phyloP scores from a whole-genome alignment of 2,113 vertebrate species.

The Pyrgilauda ruficollis region DNA sequence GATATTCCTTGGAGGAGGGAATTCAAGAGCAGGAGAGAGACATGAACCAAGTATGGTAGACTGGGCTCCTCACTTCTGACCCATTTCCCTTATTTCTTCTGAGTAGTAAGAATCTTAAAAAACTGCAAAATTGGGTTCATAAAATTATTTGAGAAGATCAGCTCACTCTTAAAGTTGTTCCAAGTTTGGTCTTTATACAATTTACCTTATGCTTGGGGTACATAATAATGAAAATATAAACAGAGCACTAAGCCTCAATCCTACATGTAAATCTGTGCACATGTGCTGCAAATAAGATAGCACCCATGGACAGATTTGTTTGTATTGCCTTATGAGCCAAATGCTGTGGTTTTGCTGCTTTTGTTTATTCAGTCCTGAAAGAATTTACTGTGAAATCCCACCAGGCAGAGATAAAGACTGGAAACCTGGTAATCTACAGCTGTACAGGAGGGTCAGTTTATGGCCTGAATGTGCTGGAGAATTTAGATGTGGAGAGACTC shows the following conservation, averaged over 20 bases:
- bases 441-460: slow-evolving; percentile 44
- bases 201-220: background rate
- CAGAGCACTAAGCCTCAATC: slow-evolving; percentile 43
- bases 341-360: slow-evolving; percentile 22
- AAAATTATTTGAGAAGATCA: background rate
- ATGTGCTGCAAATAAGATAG: slow-evolving; percentile 66
- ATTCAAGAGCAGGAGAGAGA: background rate
- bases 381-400: slow-evolving; percentile 54
- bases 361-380: slow-evolving; percentile 51
- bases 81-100: background rate
- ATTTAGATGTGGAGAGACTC: background rate
- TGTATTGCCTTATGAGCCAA: slow-evolving; percentile 46
- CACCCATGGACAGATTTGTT: slow-evolving; percentile 52
- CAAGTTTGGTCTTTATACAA: background rate
- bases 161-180: background rate
- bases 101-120: background rate
- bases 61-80: background rate
- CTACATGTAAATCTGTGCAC: slow-evolving; percentile 61
- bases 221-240: slow-evolving; percentile 1
- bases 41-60: background rate
- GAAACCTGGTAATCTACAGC: slow-evolving; percentile 37
- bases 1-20: background rate
- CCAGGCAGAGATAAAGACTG: slow-evolving; percentile 41
- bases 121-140: background rate
- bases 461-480: slow-evolving; percentile 6